Conservation (phyloP, 2,113 vertebrate species). For the Salvelinus namaycush region DNA sequence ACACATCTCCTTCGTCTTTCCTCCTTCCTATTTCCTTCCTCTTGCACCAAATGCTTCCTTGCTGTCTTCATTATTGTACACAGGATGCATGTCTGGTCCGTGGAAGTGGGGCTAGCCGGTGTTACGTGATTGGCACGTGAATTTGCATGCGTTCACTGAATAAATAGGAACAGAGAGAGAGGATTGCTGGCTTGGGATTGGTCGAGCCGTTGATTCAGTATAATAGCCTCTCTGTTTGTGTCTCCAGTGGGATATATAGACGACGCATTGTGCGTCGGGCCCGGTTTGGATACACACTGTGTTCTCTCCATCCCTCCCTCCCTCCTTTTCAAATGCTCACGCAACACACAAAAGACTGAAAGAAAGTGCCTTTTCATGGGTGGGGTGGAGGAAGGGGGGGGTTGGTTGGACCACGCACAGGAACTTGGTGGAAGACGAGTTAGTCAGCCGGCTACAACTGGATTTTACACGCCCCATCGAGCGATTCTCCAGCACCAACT, state of each 20-base stretch:
- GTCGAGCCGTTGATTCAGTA: slow-evolving; percentile 48
- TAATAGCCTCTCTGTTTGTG: slow-evolving; percentile 72
- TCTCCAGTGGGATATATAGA: slow-evolving; percentile 58
- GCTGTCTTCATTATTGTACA: slow-evolving; percentile 41
- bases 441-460: slow-evolving; percentile 55
- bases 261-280: slow-evolving; percentile 66
- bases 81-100: background rate
- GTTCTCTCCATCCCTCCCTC: slow-evolving; percentile 45
- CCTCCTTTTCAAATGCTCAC: slow-evolving; percentile 52
- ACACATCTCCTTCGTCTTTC: slow-evolving; percentile 9
- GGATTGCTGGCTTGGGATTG: slow-evolving; percentile 62
- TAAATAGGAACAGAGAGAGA: slow-evolving; percentile 50
- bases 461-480: slow-evolving; percentile 42
- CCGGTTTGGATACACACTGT: slow-evolving; percentile 61
- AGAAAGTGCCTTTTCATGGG: slow-evolving; percentile 75
- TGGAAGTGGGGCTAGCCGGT: background rate
- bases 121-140: slow-evolving; percentile 55
- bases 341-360: slow-evolving; percentile 56
- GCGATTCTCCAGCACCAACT: slow-evolving; percentile 48
- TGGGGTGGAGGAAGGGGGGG: slow-evolving; percentile 40
- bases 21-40: slow-evolving; percentile 3
- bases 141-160: slow-evolving; percentile 56
- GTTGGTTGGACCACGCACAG: slow-evolving; percentile 50
- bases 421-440: slow-evolving; percentile 55
- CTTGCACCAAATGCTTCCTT: slow-evolving; percentile 29